phyloP scores from a whole-genome alignment of 2,113 vertebrate genomes.

The Leucopsar rothschildi region DNA sequence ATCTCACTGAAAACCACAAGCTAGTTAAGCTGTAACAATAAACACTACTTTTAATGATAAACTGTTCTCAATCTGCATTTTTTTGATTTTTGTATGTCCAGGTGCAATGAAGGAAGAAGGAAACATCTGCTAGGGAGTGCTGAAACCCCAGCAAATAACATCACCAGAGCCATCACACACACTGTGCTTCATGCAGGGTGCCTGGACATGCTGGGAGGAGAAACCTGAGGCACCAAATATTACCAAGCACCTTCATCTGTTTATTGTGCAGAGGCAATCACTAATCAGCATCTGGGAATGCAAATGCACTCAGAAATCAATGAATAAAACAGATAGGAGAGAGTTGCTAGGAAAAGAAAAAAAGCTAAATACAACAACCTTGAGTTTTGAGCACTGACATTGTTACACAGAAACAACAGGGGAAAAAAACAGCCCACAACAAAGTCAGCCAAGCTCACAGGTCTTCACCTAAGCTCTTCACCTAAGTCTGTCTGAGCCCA shows the following conservation, averaged over 20 bases:
- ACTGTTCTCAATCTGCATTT: neutral
- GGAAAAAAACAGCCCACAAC: fast-evolving
- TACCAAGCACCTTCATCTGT: neutral
- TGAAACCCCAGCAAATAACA: neutral
- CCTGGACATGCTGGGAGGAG: neutral
- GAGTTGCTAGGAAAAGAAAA: fast-evolving
- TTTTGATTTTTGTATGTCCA: neutral
- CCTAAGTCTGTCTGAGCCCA: neutral
- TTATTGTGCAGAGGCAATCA: neutral
- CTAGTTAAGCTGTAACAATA: neutral
- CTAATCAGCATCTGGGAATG: neutral
- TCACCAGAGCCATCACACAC: fast-evolving
- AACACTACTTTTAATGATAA: neutral
- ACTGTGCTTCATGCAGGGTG: neutral
- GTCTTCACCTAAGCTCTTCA: neutral
- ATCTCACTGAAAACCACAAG: neutral
- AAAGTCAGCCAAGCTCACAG: neutral
- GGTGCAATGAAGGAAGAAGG: slow-evolving; percentile 24
- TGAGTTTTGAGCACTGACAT: neutral
- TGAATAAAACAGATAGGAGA: neutral
- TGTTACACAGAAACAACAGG: neutral
- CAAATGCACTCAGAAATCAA: neutral
- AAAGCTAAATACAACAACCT: neutral
- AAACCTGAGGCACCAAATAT: neutral
- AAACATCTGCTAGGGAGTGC: slow-evolving; percentile 16